These are phyloP conservation scores for Dolichoris vasculosae DNA, from an alignment of 1,140 invertebrate species.

Conservation along the genomic window DNA sequence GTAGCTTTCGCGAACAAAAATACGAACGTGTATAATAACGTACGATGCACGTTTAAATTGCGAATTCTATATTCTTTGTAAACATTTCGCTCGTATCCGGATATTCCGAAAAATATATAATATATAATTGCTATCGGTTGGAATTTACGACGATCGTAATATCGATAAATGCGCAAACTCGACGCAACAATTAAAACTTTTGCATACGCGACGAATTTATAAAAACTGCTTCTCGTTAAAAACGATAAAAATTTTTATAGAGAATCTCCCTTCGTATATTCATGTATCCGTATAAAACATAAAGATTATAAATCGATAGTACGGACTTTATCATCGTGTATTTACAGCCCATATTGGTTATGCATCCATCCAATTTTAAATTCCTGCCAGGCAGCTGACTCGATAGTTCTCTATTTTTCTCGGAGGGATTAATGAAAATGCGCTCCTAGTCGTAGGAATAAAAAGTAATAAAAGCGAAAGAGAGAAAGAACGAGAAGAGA, in stretches of 20 bases:
- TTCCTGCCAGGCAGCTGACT: not conserved
- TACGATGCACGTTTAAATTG: not conserved
- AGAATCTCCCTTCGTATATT: too few species aligned
- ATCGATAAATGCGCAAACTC: not conserved
- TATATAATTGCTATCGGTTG: not conserved
- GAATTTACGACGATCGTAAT: not conserved
- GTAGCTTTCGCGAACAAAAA: not conserved
- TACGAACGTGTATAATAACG: constrained; percentile 16
- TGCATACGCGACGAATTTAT: too few species aligned
- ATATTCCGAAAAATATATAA: not conserved
- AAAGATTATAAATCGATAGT: too few species aligned
- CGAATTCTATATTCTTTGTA: not conserved
- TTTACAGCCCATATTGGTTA: not conserved
- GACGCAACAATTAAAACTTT: not conserved
- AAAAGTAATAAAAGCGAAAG: not conserved
- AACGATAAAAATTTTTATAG: too few species aligned
- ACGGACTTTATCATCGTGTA: not conserved
- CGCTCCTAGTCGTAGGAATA: not conserved
- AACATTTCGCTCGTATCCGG: not conserved
- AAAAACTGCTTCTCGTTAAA: too few species aligned
- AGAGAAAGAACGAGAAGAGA: not conserved
- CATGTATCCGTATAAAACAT: too few species aligned
- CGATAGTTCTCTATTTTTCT: not conserved
- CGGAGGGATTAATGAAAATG: not conserved
- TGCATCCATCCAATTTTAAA: not conserved